Conservation (phyloP, 2,797 vertebrate genomes). For the Acanthopagrus latus region DNA sequence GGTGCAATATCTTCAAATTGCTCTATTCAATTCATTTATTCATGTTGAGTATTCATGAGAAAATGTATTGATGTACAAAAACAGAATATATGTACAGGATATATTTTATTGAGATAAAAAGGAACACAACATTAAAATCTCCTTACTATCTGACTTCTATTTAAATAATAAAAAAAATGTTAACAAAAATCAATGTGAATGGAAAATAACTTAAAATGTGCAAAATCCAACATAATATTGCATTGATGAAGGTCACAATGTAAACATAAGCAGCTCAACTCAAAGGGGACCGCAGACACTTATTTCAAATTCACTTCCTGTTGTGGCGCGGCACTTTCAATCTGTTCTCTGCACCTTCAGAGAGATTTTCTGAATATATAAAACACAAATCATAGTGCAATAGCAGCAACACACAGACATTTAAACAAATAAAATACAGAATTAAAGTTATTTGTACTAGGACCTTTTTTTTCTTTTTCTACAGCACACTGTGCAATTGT, state of each 20-base stretch:
- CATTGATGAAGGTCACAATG: constrained; percentile 49
- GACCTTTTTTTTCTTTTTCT: neutral
- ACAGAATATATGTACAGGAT: constrained; percentile 14
- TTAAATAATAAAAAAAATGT: constrained; percentile 36
- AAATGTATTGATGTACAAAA: neutral
- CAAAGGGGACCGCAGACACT: constrained; percentile 6
- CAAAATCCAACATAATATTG: constrained; percentile 70
- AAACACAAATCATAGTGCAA: constrained; percentile 15
- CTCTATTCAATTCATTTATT: too few species aligned
- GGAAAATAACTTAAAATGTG: constrained; percentile 67
- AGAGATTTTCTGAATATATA: neutral
- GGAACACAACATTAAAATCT: constrained; percentile 51
- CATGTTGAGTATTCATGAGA: neutral
- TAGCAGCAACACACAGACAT: neutral
- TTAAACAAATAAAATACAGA: neutral
- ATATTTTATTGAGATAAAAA: constrained; percentile 73
- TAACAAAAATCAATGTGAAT: constrained; percentile 45
- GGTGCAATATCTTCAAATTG: too few species aligned
- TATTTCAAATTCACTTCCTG: neutral
- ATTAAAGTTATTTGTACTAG: neutral
- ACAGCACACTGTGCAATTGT: constrained; percentile 4
- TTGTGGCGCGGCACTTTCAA: neutral
- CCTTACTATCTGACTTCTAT: constrained; percentile 23
- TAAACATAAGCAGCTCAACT: constrained; percentile 49
- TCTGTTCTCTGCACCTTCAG: neutral